phyloP scores from a whole-genome alignment of 2,113 vertebrate species.

The Erinaceus europaeus region DNA sequence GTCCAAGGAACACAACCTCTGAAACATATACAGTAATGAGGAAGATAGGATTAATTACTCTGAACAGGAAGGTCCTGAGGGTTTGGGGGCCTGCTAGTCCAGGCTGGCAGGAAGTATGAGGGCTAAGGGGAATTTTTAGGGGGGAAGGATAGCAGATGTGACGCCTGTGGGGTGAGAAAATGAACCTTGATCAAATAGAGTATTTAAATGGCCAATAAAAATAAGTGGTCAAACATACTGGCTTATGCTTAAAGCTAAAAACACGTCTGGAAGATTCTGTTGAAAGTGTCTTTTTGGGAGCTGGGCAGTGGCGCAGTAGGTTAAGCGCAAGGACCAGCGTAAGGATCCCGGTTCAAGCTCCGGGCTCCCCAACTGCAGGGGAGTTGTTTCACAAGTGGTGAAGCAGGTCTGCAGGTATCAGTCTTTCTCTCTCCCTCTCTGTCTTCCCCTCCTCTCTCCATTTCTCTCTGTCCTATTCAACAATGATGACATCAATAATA shows the following conservation, averaged over 20 bases:
- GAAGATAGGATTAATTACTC: background rate
- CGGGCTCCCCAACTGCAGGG: no score
- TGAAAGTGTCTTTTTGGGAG: no score
- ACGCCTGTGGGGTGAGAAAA: background rate
- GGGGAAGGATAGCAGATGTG: background rate
- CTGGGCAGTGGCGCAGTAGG: no score
- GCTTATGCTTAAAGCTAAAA: background rate
- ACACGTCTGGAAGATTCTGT: background rate
- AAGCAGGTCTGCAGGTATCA: no score
- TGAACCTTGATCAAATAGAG: background rate
- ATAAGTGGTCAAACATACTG: background rate
- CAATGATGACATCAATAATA: no score
- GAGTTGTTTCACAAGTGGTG: no score
- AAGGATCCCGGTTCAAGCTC: no score
- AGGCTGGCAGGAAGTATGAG: background rate
- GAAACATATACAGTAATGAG: background rate
- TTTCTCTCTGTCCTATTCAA: no score
- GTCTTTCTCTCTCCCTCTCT: no score
- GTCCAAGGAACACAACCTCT: background rate
- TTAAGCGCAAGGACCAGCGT: no score
- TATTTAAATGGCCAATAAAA: background rate
- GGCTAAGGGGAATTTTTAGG: background rate
- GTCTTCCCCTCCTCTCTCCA: no score
- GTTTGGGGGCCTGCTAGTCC: background rate
- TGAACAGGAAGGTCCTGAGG: background rate